A percentile compares a stretch with the other conserved stretches of the same genome.
phyloP scores from a whole-genome alignment of 2,113 vertebrate genomes.

The Elaphurus davidianus region DNA sequence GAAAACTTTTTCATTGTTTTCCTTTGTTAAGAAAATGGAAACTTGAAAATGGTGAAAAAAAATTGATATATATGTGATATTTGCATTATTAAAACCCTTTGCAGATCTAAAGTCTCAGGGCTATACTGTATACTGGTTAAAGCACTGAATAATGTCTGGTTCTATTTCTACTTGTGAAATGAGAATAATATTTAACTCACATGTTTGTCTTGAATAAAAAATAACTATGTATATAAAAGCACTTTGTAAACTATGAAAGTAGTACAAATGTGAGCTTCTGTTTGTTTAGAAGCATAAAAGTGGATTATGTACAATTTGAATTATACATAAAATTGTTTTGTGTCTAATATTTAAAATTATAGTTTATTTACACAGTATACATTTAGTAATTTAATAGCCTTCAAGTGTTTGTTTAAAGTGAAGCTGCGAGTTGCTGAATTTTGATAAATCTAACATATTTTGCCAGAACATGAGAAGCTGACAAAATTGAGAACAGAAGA shows the following conservation, averaged over 20 bases:
- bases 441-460: conserved; percentile 5
- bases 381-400: conserved; percentile 32
- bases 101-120: conserved; percentile 44
- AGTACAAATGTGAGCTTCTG: conserved; percentile 19
- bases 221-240: conserved; percentile 12
- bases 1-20: conserved; percentile 19
- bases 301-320: conserved; percentile 33
- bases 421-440: conserved; percentile 6
- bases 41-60: conserved; percentile 46
- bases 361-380: neutral
- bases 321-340: conserved; percentile 45
- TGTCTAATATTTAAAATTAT: conserved; percentile 37
- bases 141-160: conserved; percentile 33
- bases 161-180: conserved; percentile 44
- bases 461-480: conserved; percentile 33
- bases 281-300: conserved; percentile 16
- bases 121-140: neutral
- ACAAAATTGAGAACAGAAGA: neutral
- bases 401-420: conserved; percentile 13
- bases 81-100: conserved; percentile 40
- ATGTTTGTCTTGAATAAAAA: conserved; percentile 32
- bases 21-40: conserved; percentile 55
- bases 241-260: conserved; percentile 39
- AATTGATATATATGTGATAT: neutral
- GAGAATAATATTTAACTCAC: conserved; percentile 16